These are phyloP conservation scores for Melanogrammus aeglefinus DNA, from an alignment of 2,797 vertebrate genomes.

Conservation along the genomic window DNA sequence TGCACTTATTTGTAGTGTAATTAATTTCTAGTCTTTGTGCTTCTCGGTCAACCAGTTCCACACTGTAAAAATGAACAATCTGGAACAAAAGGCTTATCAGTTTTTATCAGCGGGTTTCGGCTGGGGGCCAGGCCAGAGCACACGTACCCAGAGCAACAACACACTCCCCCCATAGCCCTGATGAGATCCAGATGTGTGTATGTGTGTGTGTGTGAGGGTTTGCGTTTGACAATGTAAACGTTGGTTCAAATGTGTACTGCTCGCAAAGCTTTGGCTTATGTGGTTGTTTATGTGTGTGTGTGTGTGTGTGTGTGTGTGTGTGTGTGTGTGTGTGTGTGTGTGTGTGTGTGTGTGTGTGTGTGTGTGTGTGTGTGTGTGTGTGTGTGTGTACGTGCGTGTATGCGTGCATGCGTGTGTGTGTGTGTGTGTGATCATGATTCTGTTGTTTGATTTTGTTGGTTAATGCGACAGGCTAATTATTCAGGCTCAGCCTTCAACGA, in stretches of 20 bases:
- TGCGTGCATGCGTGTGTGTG: neutral
- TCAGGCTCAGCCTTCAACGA: neutral
- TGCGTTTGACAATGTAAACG: neutral
- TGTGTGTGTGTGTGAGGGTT: conserved; percentile 4
- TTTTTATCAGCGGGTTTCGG: conserved; percentile 53
- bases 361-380: too few species aligned
- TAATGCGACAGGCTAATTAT: neutral
- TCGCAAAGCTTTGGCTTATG: neutral
- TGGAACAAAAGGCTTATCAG: conserved; percentile 49
- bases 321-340: neutral
- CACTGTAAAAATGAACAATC: conserved; percentile 28
- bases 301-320: too few species aligned
- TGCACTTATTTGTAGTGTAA: neutral
- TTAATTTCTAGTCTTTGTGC: neutral
- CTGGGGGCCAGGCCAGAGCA: conserved; percentile 32
- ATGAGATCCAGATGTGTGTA: conserved; percentile 49
- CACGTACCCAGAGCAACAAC: conserved; percentile 28
- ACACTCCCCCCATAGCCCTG: conserved; percentile 32
- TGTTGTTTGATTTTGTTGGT: neutral
- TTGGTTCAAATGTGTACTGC: neutral
- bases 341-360: neutral
- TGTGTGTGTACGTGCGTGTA: too few species aligned
- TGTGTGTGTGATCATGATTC: neutral
- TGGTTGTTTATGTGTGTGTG: too few species aligned
- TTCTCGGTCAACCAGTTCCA: conserved; percentile 13